Conservation (phyloP, 2,113 vertebrate genomes). For the Tonatia bakeri region DNA sequence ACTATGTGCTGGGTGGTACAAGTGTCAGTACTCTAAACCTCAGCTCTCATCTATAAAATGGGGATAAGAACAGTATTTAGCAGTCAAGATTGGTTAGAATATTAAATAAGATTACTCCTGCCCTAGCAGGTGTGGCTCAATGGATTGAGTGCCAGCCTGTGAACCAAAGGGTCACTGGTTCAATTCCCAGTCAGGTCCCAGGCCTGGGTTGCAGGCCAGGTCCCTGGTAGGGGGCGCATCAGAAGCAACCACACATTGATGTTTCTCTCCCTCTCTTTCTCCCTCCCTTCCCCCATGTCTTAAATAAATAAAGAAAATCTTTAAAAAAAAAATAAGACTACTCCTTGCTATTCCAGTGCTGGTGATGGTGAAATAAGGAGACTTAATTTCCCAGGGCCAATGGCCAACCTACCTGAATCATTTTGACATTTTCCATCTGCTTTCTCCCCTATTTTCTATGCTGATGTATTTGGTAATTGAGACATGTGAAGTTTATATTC, state of each 20-base stretch:
- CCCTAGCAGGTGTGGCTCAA: too few relatives aligned
- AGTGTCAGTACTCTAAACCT: not conserved
- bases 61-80: not conserved
- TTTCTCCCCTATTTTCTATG: not conserved
- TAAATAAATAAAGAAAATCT: too few relatives aligned
- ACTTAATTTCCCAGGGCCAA: not conserved
- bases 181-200: too few relatives aligned
- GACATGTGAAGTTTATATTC: not conserved
- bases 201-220: too few relatives aligned
- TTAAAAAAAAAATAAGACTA: too few relatives aligned
- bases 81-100: not conserved
- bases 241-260: too few relatives aligned
- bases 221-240: too few relatives aligned
- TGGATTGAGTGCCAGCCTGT: too few relatives aligned
- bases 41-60: not conserved
- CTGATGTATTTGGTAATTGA: not conserved
- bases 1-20: not conserved
- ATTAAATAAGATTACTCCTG: not conserved
- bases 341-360: not conserved
- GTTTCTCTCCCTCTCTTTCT: too few relatives aligned
- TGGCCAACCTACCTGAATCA: not conserved
- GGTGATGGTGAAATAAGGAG: not conserved
- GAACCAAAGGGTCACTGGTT: too few relatives aligned
- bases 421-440: not conserved
- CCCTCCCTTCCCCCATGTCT: too few relatives aligned